Conservation (phyloP, 1,140 invertebrate species). For the Caenorhabditis latens region DNA sequence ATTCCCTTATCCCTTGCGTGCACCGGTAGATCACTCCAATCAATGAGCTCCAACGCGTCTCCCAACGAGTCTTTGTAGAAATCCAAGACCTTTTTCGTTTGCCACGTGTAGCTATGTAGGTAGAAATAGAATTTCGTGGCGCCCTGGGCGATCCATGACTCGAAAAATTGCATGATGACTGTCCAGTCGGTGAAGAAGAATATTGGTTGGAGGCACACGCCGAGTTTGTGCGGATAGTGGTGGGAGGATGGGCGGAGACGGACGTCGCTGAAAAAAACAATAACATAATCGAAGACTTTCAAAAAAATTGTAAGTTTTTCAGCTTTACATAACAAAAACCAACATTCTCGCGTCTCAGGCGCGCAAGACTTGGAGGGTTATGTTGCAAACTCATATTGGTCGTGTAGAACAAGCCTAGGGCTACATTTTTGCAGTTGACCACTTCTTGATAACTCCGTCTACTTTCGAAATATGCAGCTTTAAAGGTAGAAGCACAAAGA, state of each 20-base stretch:
- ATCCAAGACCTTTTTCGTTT: conserved; percentile 43
- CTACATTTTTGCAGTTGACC: too few species aligned
- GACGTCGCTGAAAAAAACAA: conserved; percentile 50
- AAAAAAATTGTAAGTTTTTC: too few species aligned
- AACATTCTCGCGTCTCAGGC: too few species aligned
- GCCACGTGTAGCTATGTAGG: conserved; percentile 52
- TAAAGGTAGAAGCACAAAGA: too few species aligned
- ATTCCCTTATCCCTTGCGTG: conserved; percentile 2
- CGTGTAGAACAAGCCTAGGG: too few species aligned
- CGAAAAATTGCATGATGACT: conserved; percentile 48
- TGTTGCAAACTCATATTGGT: too few species aligned
- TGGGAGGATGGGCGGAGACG: neutral
- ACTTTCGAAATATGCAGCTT: too few species aligned
- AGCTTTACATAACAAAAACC: too few species aligned
- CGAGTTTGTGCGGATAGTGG: neutral
- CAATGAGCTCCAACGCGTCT: neutral
- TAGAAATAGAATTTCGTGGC: conserved; percentile 57
- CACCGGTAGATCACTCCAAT: conserved; percentile 50
- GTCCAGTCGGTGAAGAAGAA: conserved; percentile 56
- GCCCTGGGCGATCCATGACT: conserved; percentile 50
- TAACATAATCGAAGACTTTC: too few species aligned
- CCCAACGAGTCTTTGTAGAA: conserved; percentile 50
- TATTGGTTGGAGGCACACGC: conserved; percentile 46
- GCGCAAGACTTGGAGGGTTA: too few species aligned
- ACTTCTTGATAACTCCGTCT: too few species aligned